Base-by-base conservation (phyloP, 2,888 invertebrate species). In the Ashinkailepas kermadecensis region DNA sequence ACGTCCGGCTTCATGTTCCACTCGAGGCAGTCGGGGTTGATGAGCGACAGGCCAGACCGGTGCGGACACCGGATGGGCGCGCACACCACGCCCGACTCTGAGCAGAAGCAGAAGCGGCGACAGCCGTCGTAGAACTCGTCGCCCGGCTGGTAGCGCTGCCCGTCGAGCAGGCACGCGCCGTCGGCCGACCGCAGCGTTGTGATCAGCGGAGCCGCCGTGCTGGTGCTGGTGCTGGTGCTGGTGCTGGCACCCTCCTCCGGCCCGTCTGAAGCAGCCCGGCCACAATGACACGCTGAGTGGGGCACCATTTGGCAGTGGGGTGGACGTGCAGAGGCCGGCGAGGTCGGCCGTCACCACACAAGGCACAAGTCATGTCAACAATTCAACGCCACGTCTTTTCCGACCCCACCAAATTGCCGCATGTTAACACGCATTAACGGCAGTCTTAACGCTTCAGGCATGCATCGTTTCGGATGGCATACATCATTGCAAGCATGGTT, bases 61-160 rank as follows among this genome's bases (percentile, higher is more conserved):
- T 93, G 92, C 84, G 96, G 92, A 85, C 96, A 96, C 84, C 94
- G 92, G 57, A 96, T 89, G 78, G 93, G 92, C 0, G 92, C 91
- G 86, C 96, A 96, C 84, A 93, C 92, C 0, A 92, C 90, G 58
- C 85, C 84, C 85, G 92, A 89, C 1, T 91, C 90, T 1, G 91
- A 90, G 86, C 96, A 96, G 82, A 92, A 90, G 86, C 95, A 96
- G 23, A 93, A 90, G 80, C 93, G 91, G 18, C 92, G 90, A 86
- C 96, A 96, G 21, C 92, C 93, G 85, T 95, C 94, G 87, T 94
- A 93, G 88, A 93, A 94, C 87, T 93, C 93, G 85, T 93, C 92
- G 0, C 92, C 87, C 59, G 84, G 82, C 58, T 85, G 84, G 84
- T 87, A 87, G 74, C 84, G 84, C 78, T 86, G 85, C 10, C 86